Base-by-base conservation (phyloP, 2,113 vertebrate species). In the Petrocephalus zakoni region DNA sequence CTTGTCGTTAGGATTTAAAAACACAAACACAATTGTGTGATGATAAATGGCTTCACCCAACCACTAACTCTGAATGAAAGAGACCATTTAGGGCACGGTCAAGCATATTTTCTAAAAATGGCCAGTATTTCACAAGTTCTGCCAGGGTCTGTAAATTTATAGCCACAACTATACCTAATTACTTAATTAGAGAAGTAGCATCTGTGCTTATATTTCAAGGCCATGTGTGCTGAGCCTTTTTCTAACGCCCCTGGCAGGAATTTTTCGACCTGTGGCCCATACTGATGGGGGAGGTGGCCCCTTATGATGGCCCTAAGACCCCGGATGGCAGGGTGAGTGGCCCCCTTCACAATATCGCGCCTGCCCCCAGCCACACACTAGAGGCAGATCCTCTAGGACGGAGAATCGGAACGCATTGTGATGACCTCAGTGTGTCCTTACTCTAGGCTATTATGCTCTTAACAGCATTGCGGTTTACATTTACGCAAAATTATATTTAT, bases 241-340 rank as follows among this genome's bases (percentile, higher is more conserved):
- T 46, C 9, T 55, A 22, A 81, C 25, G 49, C 83, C 81, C 37
- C 88, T 25, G 85, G 55, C 52, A 96, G 96, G 96, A 96, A 91
- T 96, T 96, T 91, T 96, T 96, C 88, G 96, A 96, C 88, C 89
- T 96, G 86, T 96, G 96, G 96, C 96, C 96, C 0, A 78, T 96
- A 19, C 90, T 96, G 86, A 95, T 96, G 96, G 96, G 96, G 88
- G 96, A 96, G 49, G 95, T 94, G 56, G 91, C 95, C 7, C 95
- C 95, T 0, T 96, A 96, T 2, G 90, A 94, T 13, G 96, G 96
- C 88, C 96, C 96, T 85, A 96, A 95, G 92, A 96, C 96, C 68
- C 95, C 96, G 4, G 96, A 96, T 85, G 96, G 96, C 92, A 94
- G 96, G 90, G 96, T 96, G 89, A 94, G 95, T 89, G 52, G 2